phyloP scores from a whole-genome alignment of 2,888 invertebrate genomes.

The Chymomyza amoena region DNA sequence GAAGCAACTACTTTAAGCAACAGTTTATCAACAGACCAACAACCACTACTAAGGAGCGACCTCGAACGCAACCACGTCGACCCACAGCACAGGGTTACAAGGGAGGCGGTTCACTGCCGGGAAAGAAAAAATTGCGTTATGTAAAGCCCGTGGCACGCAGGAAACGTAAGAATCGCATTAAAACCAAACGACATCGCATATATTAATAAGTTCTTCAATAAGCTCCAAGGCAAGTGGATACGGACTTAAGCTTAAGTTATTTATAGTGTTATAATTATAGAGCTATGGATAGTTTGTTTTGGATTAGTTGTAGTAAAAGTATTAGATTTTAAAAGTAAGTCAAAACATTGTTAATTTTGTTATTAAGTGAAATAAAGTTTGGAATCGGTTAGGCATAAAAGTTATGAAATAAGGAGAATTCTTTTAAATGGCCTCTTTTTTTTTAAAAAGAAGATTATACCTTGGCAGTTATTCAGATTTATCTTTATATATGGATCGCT shows the following conservation, averaged over 20 bases:
- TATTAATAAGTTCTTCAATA: not conserved
- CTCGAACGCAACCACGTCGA: slow-evolving; percentile 22
- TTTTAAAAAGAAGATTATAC: too few species aligned
- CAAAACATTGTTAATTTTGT: not conserved
- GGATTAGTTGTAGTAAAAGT: not conserved
- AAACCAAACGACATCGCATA: slow-evolving; percentile 65
- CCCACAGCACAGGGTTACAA: slow-evolving; percentile 10
- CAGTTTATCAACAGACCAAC: slow-evolving; percentile 26
- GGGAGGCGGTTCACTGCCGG: not conserved
- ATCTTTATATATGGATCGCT: too few species aligned
- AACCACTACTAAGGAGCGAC: slow-evolving; percentile 22
- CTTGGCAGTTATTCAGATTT: too few species aligned
- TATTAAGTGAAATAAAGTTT: not conserved
- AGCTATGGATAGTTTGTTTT: not conserved
- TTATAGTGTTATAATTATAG: not conserved
- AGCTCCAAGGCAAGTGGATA: not conserved
- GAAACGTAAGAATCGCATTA: slow-evolving; percentile 71
- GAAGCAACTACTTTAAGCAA: slow-evolving; percentile 9
- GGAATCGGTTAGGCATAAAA: too few species aligned
- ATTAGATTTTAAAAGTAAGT: not conserved
- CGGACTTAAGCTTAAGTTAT: not conserved
- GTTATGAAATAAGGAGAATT: too few species aligned
- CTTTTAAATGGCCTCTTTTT: too few species aligned
- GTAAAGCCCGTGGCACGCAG: slow-evolving; percentile 53
- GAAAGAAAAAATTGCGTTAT: slow-evolving; percentile 40